Percentiles rank a stretch among this genome's conserved stretches.
Evolutionary conservation across 1,140 invertebrate species (phyloP).

Genomic region (Sycophaga agraensis): DNA sequence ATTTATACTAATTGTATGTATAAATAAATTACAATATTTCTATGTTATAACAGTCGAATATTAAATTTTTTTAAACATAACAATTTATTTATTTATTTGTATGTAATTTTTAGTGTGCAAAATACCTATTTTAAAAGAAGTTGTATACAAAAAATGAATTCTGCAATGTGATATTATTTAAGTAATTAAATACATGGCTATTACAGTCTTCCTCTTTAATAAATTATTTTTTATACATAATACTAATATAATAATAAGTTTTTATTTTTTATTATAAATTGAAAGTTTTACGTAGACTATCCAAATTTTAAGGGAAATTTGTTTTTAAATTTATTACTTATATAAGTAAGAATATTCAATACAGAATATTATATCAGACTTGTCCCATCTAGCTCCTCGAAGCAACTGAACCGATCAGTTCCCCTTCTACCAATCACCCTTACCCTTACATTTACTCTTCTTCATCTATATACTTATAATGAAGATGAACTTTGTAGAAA

Average conservation of each 20-base stretch:
- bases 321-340: neutral
- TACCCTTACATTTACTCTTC: neutral
- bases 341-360: neutral
- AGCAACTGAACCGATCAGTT: neutral
- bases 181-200: neutral
- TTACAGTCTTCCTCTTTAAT: neutral
- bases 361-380: neutral
- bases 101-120: no score
- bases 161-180: neutral
- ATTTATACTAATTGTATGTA: no score
- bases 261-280: neutral
- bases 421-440: neutral
- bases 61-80: no score
- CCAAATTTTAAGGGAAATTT: neutral
- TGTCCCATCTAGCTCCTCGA: neutral
- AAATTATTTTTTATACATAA: neutral
- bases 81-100: no score
- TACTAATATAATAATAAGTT: neutral
- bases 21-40: no score
- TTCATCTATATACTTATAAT: neutral
- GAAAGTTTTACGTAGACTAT: neutral
- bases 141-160: no score
- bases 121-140: no score
- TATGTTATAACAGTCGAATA: no score
- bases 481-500: slow-evolving; percentile 2